Evolutionary conservation across 2,113 vertebrate genomes (phyloP), one percentile per base, ranked within the genome.

Genomic region (Ictalurus punctatus): DNA sequence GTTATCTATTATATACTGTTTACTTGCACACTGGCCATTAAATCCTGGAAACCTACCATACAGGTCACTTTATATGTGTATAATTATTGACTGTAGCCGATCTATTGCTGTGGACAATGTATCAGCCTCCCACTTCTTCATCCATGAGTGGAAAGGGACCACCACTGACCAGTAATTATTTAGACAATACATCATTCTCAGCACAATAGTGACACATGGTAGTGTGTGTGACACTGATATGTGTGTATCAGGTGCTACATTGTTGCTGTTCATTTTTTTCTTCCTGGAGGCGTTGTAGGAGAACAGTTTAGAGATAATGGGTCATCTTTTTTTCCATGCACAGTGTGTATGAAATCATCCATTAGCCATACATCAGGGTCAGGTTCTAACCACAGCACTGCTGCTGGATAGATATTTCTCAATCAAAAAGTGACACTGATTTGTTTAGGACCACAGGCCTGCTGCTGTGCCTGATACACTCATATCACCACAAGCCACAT

Each of bases 131-230:
- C 5, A 8, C 58, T 61, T 13, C 34, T 58, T 83, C 58, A 83
- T 83, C 81, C 58, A 83, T 61, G 58, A 83, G 9, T 61, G 81
- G 19, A 83, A 83, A 83, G 58, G 19, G 81, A 61, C 81, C 30
- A 61, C 81, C 81, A 83, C 56, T 61, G 81, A 83, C 81, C 81
- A 83, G 81, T 61, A 83, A 83, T 83, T 61, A 83, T 83, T 40
- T 83, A 58, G 12, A 83, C 56, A 61, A 83, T 83, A 61, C 58
- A 40, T 83, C 58, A 83, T 61, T 83, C 58, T 61, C 17, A 59
- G 81, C 30, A 61, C 56, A 83, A 25, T 25, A 83, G 34, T 83
- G 81, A 61, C 81, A 80, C 78, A 82, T 82, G 79, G 79, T 58
- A 59, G 54, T 59, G 79, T 82, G 79, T 82, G n/a, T 30, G 78